Conservation (phyloP, 1,140 invertebrate species). For the Drosophila kohkoa region DNA sequence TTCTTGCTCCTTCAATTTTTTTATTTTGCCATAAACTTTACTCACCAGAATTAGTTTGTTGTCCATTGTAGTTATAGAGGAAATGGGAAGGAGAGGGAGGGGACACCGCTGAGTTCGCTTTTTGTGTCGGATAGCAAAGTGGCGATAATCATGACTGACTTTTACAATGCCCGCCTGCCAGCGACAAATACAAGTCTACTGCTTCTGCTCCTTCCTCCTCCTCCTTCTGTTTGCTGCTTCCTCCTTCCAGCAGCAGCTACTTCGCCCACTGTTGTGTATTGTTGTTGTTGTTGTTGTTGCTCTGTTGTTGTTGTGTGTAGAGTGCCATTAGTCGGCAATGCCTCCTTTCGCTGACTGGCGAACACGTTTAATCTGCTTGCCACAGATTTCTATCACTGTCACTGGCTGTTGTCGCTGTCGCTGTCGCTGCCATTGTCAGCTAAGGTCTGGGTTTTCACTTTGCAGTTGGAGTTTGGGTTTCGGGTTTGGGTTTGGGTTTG, state of each 20-base stretch:
- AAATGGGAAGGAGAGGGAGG: no score
- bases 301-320: not conserved
- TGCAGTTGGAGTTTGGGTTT: conserved; percentile 1
- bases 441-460: no score
- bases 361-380: conserved; percentile 82
- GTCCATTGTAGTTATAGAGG: conserved; percentile 11
- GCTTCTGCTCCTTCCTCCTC: not conserved
- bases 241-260: not conserved
- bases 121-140: conserved; percentile 58
- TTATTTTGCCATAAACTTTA: not conserved
- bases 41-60: conserved; percentile 22
- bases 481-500: not conserved
- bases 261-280: not conserved
- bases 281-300: no score
- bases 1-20: not conserved
- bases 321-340: conserved; percentile 20
- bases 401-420: conserved; percentile 56
- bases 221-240: not conserved
- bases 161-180: conserved; percentile 53
- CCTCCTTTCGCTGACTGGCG: conserved; percentile 32
- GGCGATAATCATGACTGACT: conserved; percentile 80
- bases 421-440: conserved; percentile 62
- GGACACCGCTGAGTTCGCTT: conserved; percentile 1
- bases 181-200: conserved; percentile 35
- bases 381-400: conserved; percentile 82